Evolutionary conservation across 2,888 invertebrate species (phyloP).

Genomic region (Chrysina gloriosa): DNA sequence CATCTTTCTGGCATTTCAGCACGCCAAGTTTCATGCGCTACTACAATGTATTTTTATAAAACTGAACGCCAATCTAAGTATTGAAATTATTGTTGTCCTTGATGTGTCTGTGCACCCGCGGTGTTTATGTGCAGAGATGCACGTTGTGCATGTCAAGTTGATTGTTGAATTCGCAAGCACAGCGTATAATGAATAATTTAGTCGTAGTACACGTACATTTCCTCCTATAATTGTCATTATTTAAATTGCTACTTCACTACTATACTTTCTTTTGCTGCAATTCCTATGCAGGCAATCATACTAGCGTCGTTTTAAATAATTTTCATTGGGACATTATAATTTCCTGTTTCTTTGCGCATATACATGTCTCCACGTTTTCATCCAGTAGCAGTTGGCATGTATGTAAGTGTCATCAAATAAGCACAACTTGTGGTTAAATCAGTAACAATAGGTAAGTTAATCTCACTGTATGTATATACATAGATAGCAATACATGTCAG

Average conservation of each 20-base stretch:
- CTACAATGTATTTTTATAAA: not conserved
- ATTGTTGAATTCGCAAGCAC: constrained; percentile 15
- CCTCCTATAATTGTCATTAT: constrained; percentile 19
- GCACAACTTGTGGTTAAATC: no score
- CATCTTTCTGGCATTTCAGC: no score
- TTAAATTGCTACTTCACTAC: constrained; percentile 17
- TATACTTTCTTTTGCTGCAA: constrained; percentile 8
- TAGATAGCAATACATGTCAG: no score
- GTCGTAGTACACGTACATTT: constrained; percentile 14
- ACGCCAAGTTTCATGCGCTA: not conserved
- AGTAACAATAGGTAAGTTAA: not conserved
- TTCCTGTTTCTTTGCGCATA: constrained; percentile 10
- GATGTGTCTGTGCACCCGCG: constrained; percentile 25
- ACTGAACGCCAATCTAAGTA: not conserved
- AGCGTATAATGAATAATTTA: constrained; percentile 19
- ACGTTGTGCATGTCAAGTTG: constrained; percentile 26
- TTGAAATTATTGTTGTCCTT: constrained; percentile 8
- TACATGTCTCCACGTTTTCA: not conserved
- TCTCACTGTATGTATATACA: no score
- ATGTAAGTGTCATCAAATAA: no score
- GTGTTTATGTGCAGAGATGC: constrained; percentile 27
- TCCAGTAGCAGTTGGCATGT: no score
- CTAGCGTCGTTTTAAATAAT: constrained; percentile 1
- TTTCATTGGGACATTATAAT: not conserved
- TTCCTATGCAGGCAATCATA: constrained; percentile 11